phyloP scores from a whole-genome alignment of 2,888 invertebrate genomes.

The Oscheius sp. region DNA sequence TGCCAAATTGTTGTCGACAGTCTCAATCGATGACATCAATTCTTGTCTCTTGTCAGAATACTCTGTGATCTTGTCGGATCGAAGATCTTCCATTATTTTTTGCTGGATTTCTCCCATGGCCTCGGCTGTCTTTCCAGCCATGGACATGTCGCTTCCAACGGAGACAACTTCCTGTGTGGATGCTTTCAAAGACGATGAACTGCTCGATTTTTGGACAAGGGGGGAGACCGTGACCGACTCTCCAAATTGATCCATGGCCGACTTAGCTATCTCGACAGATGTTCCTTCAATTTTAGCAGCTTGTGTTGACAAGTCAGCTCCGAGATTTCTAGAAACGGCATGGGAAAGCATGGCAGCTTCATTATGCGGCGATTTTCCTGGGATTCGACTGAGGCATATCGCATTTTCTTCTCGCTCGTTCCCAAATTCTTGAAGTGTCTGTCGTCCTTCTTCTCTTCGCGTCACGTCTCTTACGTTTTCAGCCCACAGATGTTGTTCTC shows the following conservation, averaged over 20 bases:
- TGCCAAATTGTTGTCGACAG: background rate
- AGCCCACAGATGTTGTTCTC: background rate
- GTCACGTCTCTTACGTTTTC: background rate
- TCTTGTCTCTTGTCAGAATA: background rate
- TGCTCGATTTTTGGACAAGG: background rate
- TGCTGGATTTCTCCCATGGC: background rate
- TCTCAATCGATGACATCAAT: constrained; percentile 8
- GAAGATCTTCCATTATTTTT: constrained; percentile 12
- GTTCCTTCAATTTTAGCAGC: constrained; percentile 2
- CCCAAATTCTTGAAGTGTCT: constrained; percentile 24
- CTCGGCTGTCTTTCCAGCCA: background rate
- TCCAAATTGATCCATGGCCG: background rate
- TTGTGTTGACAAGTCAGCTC: background rate
- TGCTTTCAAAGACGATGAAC: constrained; percentile 10
- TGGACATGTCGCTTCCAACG: background rate
- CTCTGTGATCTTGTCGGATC: constrained; percentile 20
- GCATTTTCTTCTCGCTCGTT: constrained; percentile 15
- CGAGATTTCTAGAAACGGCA: constrained; percentile 2
- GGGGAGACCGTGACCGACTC: background rate
- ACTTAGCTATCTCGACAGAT: background rate
- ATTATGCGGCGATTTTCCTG: constrained; percentile 41
- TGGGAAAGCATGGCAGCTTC: constrained; percentile 35
- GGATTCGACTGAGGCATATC: constrained; percentile 34
- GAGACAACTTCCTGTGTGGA: background rate
- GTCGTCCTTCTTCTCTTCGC: background rate